Base-by-base conservation (phyloP, 92 coral and sea anemone species). In the Paramuricea clavata region DNA sequence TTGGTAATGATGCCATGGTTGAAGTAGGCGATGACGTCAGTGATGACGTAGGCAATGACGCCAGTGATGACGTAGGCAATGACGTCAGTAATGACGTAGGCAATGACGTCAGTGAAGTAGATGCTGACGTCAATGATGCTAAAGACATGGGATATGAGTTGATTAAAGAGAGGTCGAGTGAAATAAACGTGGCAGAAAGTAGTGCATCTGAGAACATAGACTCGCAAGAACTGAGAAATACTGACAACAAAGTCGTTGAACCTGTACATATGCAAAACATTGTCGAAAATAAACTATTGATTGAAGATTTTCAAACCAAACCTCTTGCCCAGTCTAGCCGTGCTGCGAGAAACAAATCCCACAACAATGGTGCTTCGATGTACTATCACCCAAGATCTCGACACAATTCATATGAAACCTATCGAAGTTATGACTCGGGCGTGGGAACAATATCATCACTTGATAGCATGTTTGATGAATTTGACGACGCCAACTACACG, bases 401-500 rank as follows among this genome's bases (percentile, higher is more conserved):
- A 19, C 22, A 8, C 36, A 54, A 26, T 26, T 12, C 30, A 21
- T 73, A 6, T n/a, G 12, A 35, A 70, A 49, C 59, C 27, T 52
- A 28, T 31, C 17, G 19, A 9, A 23, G 12, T 4, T 79, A 56
- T 26, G 84, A 79, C 30, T 79, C 84, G 0, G 84, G 84, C 16
- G 72, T 59, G 21, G 84, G 73, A 39, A 61, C 84, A 6, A 23
- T 50, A 2, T 49, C 64, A 2, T 76, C 82, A 33, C 73, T 59
- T 15, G 84, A 79, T 23, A 79, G 83, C 61, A 12, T 60, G 21
- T 67, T 43, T 2, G 72, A 65, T 28, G 84, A 79, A 34, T 23
- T 21, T 9, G 82, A 76, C 27, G 84, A 79, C 19, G 34, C 74
- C 2, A 61, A 79, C 35, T 79, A 79, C 57, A 59, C 56, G 22